Percentiles rank a stretch among this genome's conserved stretches.
phyloP scores from a whole-genome alignment of 1,140 invertebrate species.

The Drosophila pruinosa region DNA sequence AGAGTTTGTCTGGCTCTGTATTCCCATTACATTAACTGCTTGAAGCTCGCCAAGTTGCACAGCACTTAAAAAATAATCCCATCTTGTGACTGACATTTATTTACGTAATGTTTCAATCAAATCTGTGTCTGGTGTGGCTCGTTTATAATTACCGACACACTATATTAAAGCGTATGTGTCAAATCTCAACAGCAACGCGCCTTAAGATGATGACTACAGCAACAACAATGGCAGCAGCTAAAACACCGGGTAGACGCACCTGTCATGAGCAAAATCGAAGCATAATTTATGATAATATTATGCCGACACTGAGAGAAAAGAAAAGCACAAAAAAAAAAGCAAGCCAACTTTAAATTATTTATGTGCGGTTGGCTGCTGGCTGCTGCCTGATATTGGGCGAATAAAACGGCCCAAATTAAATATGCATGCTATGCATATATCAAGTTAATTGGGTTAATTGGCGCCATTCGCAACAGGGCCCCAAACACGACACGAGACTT shows the following conservation, averaged over 20 bases:
- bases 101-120: slow-evolving; percentile 70
- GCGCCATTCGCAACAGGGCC: slow-evolving; percentile 27
- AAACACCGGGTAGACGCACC: slow-evolving; percentile 38
- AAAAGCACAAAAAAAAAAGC: slow-evolving; percentile 16
- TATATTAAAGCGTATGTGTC: slow-evolving; percentile 42
- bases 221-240: slow-evolving; percentile 34
- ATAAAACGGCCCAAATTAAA: slow-evolving; percentile 47
- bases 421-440: slow-evolving; percentile 72
- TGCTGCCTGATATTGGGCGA: slow-evolving; percentile 15
- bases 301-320: slow-evolving; percentile 46
- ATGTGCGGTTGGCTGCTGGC: neutral
- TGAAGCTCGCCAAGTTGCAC: too few relatives aligned
- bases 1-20: neutral
- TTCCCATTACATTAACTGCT: too few relatives aligned
- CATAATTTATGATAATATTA: slow-evolving; percentile 74
- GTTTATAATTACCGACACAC: slow-evolving; percentile 20
- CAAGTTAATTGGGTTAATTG: slow-evolving; percentile 78
- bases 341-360: slow-evolving; percentile 39
- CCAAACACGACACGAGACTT: neutral
- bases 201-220: slow-evolving; percentile 8
- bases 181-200: slow-evolving; percentile 15
- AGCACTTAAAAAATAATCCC: neutral
- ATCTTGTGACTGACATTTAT: slow-evolving; percentile 53
- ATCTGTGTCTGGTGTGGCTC: neutral
- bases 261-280: slow-evolving; percentile 67